These are phyloP conservation scores for Trachemys scripta DNA, from an alignment of 2,113 vertebrate genomes.

Conservation along the genomic window DNA sequence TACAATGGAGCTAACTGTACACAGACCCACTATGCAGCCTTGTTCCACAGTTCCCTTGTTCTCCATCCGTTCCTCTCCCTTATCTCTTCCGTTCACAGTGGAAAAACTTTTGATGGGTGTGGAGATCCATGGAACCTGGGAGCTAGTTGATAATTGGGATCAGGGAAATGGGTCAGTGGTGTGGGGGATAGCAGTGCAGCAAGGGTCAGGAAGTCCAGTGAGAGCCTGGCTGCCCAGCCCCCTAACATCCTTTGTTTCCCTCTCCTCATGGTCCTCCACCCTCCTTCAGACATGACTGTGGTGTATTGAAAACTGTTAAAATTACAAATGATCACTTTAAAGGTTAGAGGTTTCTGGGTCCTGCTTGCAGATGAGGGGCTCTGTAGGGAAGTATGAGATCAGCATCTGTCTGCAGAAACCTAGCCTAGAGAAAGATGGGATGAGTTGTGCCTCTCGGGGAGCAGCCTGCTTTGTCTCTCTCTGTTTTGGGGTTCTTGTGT, in stretches of 20 bases:
- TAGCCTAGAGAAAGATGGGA: not conserved
- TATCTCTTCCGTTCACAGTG: accelerated
- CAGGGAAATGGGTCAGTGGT: not conserved
- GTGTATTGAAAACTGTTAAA: not conserved
- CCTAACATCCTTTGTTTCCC: not conserved
- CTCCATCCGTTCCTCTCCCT: accelerated
- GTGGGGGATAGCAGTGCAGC: accelerated
- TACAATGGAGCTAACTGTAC: not conserved
- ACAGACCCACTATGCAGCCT: accelerated
- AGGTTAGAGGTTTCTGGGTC: not conserved
- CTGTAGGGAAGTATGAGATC: not conserved
- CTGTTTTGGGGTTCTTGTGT: not conserved
- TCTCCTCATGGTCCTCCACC: not conserved
- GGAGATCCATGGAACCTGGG: not conserved
- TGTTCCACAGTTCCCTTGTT: not conserved
- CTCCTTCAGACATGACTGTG: not conserved
- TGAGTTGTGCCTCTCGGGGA: not conserved
- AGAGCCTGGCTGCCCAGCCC: not conserved
- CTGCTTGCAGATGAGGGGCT: not conserved
- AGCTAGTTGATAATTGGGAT: not conserved
- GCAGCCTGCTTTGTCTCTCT: not conserved
- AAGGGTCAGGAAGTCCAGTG: not conserved
- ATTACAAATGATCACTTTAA: not conserved
- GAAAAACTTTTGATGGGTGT: not conserved
- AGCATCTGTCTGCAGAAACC: not conserved